phyloP scores from a whole-genome alignment of 2,113 vertebrate species.

The Nesoenas mayeri region DNA sequence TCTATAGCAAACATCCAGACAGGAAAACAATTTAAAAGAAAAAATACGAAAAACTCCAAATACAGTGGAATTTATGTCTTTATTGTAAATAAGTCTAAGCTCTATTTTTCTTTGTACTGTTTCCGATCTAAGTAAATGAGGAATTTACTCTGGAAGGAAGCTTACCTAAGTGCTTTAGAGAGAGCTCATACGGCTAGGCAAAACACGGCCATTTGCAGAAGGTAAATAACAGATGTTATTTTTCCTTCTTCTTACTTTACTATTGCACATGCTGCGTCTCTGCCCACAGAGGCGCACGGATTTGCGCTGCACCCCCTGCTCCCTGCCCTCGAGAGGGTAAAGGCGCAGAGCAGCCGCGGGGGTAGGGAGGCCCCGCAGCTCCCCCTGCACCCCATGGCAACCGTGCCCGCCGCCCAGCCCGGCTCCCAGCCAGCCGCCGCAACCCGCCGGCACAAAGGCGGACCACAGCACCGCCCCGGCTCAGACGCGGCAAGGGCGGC shows the following conservation, averaged over 20 bases:
- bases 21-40: neutral
- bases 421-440: neutral
- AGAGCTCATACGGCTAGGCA: neutral
- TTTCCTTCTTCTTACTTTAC: neutral
- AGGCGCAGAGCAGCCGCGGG: too few species aligned
- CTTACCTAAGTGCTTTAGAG: neutral
- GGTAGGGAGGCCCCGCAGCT: fast-evolving
- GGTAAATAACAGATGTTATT: neutral
- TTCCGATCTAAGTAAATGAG: neutral
- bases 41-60: neutral
- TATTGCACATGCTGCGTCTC: fast-evolving
- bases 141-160: neutral
- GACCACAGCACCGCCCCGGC: neutral
- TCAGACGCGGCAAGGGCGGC: neutral
- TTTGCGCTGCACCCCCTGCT: fast-evolving
- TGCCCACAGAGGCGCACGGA: fast-evolving
- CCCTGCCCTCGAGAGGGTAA: fast-evolving
- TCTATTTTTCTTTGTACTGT: neutral
- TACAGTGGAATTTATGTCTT: neutral
- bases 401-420: fast-evolving
- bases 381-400: fast-evolving
- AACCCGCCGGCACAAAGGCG: too few species aligned
- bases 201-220: neutral
- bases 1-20: neutral
- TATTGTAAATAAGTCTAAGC: neutral